Evolutionary conservation across 1,140 invertebrate species (phyloP).

Genomic region (Bicyclus anynana): DNA sequence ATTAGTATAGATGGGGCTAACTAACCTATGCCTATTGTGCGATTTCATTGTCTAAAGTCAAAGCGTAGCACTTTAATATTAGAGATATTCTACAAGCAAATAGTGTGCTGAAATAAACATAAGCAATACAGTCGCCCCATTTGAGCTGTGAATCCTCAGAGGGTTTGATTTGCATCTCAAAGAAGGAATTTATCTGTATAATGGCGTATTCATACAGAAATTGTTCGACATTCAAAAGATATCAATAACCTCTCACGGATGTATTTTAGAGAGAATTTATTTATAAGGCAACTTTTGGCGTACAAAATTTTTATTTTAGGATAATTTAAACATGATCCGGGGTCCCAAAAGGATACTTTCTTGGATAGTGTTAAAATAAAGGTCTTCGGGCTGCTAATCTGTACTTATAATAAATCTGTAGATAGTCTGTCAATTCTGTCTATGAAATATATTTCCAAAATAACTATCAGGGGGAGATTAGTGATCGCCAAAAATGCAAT

Average conservation of each 20-base stretch:
- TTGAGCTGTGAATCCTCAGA: constrained; percentile 47
- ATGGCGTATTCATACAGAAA: constrained; percentile 39
- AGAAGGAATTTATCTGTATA: constrained; percentile 47
- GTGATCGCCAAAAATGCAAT: too few species aligned
- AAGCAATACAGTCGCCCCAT: constrained; percentile 38
- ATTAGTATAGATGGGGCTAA: too few species aligned
- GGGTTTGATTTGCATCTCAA: constrained; percentile 55
- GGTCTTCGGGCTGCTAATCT: too few species aligned
- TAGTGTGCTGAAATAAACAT: constrained; percentile 17
- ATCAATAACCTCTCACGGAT: constrained; percentile 14
- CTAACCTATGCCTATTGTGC: background rate
- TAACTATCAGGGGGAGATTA: too few species aligned
- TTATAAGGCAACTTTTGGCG: background rate
- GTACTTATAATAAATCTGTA: too few species aligned
- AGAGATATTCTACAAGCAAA: constrained; percentile 6
- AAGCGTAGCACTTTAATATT: constrained; percentile 4
- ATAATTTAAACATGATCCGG: background rate
- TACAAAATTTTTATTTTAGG: background rate
- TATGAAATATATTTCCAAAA: too few species aligned
- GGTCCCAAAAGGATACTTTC: too few species aligned
- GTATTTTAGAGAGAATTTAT: constrained; percentile 3
- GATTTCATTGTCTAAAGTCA: background rate
- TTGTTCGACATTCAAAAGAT: constrained; percentile 30
- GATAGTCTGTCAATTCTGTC: too few species aligned
- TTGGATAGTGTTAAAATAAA: too few species aligned